Percentiles rank a stretch among this genome's conserved stretches.
These are phyloP conservation scores for Sebastes vulpes DNA, from an alignment of 2,797 vertebrate species.

Conservation along the genomic window DNA sequence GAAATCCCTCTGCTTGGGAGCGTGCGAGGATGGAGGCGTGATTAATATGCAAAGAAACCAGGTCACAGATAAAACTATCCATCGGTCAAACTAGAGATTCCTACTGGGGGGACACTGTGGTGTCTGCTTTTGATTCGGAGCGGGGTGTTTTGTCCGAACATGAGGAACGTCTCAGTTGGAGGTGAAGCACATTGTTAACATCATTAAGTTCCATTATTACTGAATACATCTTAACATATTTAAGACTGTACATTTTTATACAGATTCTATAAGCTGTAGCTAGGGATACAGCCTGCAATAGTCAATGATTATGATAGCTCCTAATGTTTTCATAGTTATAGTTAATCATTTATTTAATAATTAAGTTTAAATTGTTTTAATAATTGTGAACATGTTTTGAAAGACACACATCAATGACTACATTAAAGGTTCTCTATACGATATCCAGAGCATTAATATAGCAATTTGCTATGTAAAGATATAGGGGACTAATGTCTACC, in stretches of 20 bases:
- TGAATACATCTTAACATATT: not conserved
- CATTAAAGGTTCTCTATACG: not conserved
- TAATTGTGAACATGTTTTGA: slow-evolving; percentile 8
- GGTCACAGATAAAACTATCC: slow-evolving; percentile 75
- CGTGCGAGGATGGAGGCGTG: slow-evolving; percentile 46
- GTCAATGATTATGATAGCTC: not conserved
- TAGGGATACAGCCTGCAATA: not conserved
- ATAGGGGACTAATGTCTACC: too few species aligned
- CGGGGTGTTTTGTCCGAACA: not conserved
- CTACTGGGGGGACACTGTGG: not conserved
- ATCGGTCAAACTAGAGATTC: slow-evolving; percentile 61
- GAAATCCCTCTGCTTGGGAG: slow-evolving; percentile 74
- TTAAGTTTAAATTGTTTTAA: not conserved
- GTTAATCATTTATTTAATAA: not conserved
- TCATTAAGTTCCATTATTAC: not conserved
- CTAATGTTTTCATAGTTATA: not conserved
- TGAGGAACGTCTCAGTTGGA: not conserved
- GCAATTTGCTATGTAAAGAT: too few species aligned
- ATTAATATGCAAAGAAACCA: slow-evolving; percentile 83
- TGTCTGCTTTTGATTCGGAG: not conserved
- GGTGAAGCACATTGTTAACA: not conserved
- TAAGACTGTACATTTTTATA: not conserved
- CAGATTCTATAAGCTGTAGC: not conserved
- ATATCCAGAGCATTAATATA: too few species aligned
- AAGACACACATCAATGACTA: not conserved